phyloP scores from a whole-genome alignment of 1,140 invertebrate genomes.

The Coelopa frigida region DNA sequence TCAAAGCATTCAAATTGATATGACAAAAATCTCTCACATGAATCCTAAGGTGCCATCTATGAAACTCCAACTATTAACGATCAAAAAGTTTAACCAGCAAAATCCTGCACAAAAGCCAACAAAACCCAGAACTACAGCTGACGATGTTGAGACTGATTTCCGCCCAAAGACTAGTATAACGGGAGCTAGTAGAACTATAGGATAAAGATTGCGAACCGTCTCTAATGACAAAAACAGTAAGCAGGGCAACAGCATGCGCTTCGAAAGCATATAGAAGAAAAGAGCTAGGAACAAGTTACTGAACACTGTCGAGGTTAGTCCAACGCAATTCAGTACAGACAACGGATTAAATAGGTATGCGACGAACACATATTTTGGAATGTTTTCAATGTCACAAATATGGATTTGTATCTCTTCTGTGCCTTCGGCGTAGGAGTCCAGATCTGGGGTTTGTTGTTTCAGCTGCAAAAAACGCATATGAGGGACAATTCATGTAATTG shows the following conservation, averaged over 20 bases:
- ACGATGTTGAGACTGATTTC: slow-evolving; percentile 8
- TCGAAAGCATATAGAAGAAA: slow-evolving; percentile 61
- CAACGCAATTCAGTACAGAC: slow-evolving; percentile 82
- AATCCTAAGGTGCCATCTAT: slow-evolving; percentile 74
- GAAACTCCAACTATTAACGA: slow-evolving; percentile 61
- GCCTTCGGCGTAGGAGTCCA: slow-evolving; percentile 50
- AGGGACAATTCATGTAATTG: neutral
- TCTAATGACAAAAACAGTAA: slow-evolving; percentile 65
- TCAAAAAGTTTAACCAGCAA: slow-evolving; percentile 19
- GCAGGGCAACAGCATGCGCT: slow-evolving; percentile 54
- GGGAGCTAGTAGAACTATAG: slow-evolving; percentile 75
- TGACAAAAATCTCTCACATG: slow-evolving; percentile 55
- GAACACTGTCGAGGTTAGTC: slow-evolving; percentile 82
- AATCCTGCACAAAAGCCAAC: slow-evolving; percentile 31
- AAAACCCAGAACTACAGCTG: slow-evolving; percentile 35
- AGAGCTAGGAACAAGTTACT: slow-evolving; percentile 75
- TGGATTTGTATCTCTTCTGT: slow-evolving; percentile 53
- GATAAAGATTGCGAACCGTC: slow-evolving; percentile 80
- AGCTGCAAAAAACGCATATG: neutral
- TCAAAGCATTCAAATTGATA: slow-evolving; percentile 14
- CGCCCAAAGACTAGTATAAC: slow-evolving; percentile 52
- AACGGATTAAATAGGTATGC: slow-evolving; percentile 92
- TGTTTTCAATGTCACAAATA: slow-evolving; percentile 48
- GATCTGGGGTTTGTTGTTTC: slow-evolving; percentile 16
- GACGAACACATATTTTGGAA: slow-evolving; percentile 61